These are phyloP conservation scores for Germaria angustata DNA, from an alignment of 2,888 invertebrate genomes.

Conservation along the genomic window DNA sequence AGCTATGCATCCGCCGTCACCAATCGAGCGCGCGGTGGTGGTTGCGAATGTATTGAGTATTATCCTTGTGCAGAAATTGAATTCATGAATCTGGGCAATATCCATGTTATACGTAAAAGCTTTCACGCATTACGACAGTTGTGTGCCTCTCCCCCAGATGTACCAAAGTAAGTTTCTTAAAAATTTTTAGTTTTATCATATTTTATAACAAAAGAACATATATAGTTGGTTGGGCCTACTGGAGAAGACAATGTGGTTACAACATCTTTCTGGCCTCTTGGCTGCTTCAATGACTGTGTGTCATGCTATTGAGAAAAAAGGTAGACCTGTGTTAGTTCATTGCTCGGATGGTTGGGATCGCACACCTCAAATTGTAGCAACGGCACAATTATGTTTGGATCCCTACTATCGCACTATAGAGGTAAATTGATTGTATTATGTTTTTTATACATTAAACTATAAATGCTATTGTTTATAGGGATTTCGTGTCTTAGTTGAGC, in stretches of 20 bases:
- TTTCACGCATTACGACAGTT: slow-evolving; percentile 92
- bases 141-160: slow-evolving; percentile 89
- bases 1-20: slow-evolving; percentile 98
- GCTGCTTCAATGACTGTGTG: slow-evolving; percentile 90
- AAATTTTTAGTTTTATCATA: not conserved
- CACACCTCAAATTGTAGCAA: slow-evolving; percentile 96
- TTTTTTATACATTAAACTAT: too few relatives aligned
- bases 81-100: slow-evolving; percentile 98
- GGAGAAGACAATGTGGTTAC: slow-evolving; percentile 95
- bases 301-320: slow-evolving; percentile 89
- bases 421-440: too few relatives aligned
- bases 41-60: slow-evolving; percentile 97
- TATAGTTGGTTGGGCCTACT: slow-evolving; percentile 92
- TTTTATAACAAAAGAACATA: slow-evolving; percentile 50
- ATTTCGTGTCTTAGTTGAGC: slow-evolving; percentile 94
- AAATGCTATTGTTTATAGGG: slow-evolving; percentile 83
- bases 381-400: slow-evolving; percentile 95
- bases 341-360: slow-evolving; percentile 99
- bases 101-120: slow-evolving; percentile 96
- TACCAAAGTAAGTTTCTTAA: slow-evolving; percentile 85
- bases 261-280: slow-evolving; percentile 91
- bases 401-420: slow-evolving; percentile 96
- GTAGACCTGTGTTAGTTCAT: slow-evolving; percentile 95
- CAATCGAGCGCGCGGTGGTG: slow-evolving; percentile 97
- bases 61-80: slow-evolving; percentile 97